These are phyloP conservation scores for Hemithea aestivaria DNA, from an alignment of 2,888 invertebrate genomes.

Conservation along the genomic window DNA sequence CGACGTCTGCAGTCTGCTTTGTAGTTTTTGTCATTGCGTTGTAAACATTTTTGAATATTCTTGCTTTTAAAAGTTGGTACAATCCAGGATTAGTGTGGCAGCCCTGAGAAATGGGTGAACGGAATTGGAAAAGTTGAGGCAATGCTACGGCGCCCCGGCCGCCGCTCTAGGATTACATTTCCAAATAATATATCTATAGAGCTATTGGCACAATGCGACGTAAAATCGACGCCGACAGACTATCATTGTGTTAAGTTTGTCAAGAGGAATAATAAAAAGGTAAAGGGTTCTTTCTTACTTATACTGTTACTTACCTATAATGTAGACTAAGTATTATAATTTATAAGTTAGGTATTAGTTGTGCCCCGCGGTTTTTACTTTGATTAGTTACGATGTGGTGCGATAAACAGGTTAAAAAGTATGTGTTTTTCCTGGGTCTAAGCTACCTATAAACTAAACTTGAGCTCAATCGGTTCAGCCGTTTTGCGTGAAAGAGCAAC, in stretches of 20 bases:
- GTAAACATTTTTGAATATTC: slow-evolving; percentile 52
- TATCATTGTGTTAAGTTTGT: slow-evolving; percentile 36
- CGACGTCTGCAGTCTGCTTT: slow-evolving; percentile 41
- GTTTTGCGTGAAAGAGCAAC: no score
- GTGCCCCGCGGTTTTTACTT: no score
- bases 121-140: slow-evolving; percentile 69
- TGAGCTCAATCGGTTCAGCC: no score
- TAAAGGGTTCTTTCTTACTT: no score
- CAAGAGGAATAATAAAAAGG: slow-evolving; percentile 11
- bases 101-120: slow-evolving; percentile 55
- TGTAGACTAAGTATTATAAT: no score
- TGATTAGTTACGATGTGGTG: no score
- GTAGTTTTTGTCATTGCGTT: slow-evolving; percentile 40
- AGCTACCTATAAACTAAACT: no score
- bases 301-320: no score
- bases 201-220: slow-evolving; percentile 50
- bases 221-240: slow-evolving; percentile 45
- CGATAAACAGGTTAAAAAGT: no score
- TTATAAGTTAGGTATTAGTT: no score
- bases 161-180: slow-evolving; percentile 47
- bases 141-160: slow-evolving; percentile 32
- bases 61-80: slow-evolving; percentile 47
- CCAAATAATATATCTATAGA: slow-evolving; percentile 29
- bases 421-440: no score
- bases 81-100: slow-evolving; percentile 53